These are phyloP conservation scores for Syngnathus scovelli DNA, from an alignment of 2,113 vertebrate genomes.

Conservation along the genomic window DNA sequence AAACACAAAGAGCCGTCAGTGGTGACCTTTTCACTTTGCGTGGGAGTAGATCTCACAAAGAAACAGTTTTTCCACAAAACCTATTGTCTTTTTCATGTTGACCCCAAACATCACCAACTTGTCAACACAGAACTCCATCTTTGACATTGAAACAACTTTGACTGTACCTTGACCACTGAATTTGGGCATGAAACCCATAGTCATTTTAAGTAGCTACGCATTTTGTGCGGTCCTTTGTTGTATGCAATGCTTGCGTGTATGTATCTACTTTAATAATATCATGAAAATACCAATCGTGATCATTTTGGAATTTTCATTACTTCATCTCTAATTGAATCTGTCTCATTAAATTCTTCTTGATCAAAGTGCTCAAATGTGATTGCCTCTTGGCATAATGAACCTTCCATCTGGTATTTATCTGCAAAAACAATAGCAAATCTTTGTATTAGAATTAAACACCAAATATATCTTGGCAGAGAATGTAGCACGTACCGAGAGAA, in stretches of 20 bases:
- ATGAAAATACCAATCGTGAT: not conserved
- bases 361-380: not conserved
- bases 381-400: not conserved
- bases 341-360: not conserved
- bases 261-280: not conserved
- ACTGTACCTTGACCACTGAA: not conserved
- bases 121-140: slow-evolving; percentile 41
- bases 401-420: not conserved
- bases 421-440: not conserved
- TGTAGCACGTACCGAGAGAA: not conserved
- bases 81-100: slow-evolving; percentile 32
- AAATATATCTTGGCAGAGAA: not conserved
- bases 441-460: not conserved
- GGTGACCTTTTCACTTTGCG: slow-evolving; percentile 12
- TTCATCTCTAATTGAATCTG: not conserved
- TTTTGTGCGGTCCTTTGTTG: not conserved
- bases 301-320: not conserved
- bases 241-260: not conserved
- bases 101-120: slow-evolving; percentile 43
- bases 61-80: slow-evolving; percentile 1
- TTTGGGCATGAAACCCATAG: not conserved
- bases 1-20: slow-evolving; percentile 38
- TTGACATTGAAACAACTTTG: not conserved
- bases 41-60: slow-evolving; percentile 33
- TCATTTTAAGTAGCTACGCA: not conserved